Conservation (phyloP, 92 coral and sea anemone genomes). For the Umimayanthus kanabou region DNA sequence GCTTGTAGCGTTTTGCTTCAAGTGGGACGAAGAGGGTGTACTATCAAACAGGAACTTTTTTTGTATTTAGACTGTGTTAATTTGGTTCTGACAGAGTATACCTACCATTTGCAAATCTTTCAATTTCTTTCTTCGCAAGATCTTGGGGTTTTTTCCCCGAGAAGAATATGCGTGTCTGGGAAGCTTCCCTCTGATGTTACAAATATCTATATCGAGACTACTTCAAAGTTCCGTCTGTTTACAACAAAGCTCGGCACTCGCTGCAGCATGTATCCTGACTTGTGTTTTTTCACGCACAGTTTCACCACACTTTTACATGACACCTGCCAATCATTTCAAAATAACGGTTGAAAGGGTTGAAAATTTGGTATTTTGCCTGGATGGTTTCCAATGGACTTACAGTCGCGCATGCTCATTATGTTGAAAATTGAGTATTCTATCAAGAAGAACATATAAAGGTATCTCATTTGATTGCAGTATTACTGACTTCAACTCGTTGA, state of each 20-base stretch:
- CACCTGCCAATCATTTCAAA: constrained; percentile 54
- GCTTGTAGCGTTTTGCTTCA: background rate
- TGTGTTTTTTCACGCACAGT: constrained; percentile 55
- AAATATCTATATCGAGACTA: constrained; percentile 16
- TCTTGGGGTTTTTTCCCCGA: background rate
- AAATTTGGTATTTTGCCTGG: constrained; percentile 5
- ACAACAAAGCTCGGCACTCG: background rate
- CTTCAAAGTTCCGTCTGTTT: constrained; percentile 9
- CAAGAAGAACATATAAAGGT: background rate
- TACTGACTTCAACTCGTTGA: background rate
- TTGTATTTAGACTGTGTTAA: background rate
- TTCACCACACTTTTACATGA: constrained; percentile 22
- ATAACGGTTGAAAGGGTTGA: constrained; percentile 39
- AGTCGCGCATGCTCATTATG: constrained; percentile 28
- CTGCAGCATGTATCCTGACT: constrained; percentile 50
- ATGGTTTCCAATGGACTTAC: constrained; percentile 8
- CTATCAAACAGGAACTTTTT: background rate
- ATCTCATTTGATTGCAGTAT: background rate
- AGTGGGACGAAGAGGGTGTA: background rate
- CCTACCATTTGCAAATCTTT: constrained; percentile 11
- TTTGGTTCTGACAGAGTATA: background rate
- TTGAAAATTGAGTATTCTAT: background rate
- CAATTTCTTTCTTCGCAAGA: background rate
- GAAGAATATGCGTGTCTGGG: background rate
- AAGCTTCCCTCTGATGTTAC: background rate